Percentiles rank a stretch among this genome's conserved stretches.
Conservation (phyloP, 2,113 vertebrate genomes). For the Percina caprodes region DNA sequence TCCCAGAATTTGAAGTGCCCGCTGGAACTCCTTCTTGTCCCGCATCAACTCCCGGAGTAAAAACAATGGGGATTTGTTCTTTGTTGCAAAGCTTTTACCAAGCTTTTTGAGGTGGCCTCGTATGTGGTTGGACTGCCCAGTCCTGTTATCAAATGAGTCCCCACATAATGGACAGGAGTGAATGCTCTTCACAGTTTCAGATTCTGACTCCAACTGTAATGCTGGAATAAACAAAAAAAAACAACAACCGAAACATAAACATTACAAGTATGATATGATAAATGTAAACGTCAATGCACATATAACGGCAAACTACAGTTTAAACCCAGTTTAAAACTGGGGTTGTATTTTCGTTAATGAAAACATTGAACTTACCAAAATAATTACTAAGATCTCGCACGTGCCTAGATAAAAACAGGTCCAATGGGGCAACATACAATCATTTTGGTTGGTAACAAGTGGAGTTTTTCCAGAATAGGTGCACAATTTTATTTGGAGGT, state of each 20-base stretch:
- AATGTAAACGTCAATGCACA: background rate
- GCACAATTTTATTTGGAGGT: background rate
- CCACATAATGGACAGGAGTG: constrained; percentile 95
- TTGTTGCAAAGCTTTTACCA: constrained; percentile 90
- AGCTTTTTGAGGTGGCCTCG: constrained; percentile 97
- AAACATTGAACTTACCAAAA: background rate
- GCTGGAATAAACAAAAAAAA: constrained; percentile 76
- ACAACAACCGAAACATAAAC: constrained; percentile 16
- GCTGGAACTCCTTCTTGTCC: constrained; percentile 94
- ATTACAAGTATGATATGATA: background rate
- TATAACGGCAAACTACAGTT: background rate
- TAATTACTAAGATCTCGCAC: background rate
- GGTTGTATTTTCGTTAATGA: background rate
- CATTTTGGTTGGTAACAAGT: background rate
- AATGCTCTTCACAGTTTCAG: constrained; percentile 79
- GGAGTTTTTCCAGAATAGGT: background rate
- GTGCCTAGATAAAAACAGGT: background rate
- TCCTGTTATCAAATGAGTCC: constrained; percentile 96
- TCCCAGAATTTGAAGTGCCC: constrained; percentile 92
- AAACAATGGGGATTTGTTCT: constrained; percentile 93
- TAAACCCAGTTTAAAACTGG: background rate
- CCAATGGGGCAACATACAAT: background rate
- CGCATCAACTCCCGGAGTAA: constrained; percentile 96
- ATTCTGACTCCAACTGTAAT: constrained; percentile 88
- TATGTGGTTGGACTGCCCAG: constrained; percentile 97